Evolutionary conservation across 2,888 invertebrate genomes (phyloP), one percentile per base, ranked within the genome.

Genomic region (Chrysodeixis includens): DNA sequence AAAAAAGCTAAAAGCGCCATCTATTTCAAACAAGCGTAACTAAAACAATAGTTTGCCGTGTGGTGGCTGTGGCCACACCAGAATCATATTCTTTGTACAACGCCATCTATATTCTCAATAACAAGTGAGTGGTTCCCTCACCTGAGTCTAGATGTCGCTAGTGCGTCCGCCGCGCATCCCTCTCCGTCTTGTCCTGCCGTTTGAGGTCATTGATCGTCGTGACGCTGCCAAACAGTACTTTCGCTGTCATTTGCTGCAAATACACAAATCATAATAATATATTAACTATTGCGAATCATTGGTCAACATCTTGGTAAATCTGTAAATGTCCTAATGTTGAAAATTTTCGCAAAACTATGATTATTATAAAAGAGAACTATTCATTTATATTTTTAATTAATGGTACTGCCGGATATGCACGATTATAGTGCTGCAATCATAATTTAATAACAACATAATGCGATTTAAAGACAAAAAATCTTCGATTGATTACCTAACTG

Each of bases 191-290:
- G 90, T 97, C 97, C 86, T 97, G 96, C 88, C 97, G 96, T 84
- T 97, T 96, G 88, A 97, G 95, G 90, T 97, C 96, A 92, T 97
- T 97, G 92, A 97, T 97, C 86, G 97, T 96, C 74, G 97, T 96
- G 87, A 97, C 97, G 81, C 96, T 96, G 71, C 97, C 97, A 89
- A 97, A 97, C 89, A 97, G 96, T 74, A 97, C 97, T 94, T 97
- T 97, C 88, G 97, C 97, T 79, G 97, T 97, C 88, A 97, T 96
- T 92, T 97, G 96, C 90, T 95, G 94, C 83, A 88, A 89, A 83
- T 53, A 74, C 30, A 70, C 51, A 74, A 62, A 66, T 62, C 61
- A 62, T 61, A 52, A 58, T 66, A 32, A n/a, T n/a, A n/a, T n/a
- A n/a, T 56, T 53, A 20, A 44, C 32, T 62, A 62, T 64, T 66